Base-by-base conservation (phyloP, 2,797 vertebrate species). In the Phoebastria nigripes region DNA sequence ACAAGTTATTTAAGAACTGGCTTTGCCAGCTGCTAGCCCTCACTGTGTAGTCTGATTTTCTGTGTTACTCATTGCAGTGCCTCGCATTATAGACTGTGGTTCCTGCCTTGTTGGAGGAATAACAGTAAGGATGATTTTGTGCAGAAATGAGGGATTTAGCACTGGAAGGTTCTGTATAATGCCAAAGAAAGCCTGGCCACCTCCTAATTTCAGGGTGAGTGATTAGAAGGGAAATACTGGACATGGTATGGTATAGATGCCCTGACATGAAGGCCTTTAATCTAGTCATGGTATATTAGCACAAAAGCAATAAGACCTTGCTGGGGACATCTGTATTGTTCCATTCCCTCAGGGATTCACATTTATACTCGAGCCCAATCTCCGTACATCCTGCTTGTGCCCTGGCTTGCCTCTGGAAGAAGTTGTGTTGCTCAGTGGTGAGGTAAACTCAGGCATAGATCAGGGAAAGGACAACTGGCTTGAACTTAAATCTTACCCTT, bases 61-160 rank as follows among this genome's bases (percentile, higher is more conserved):
- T 86, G 18, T 79, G 41, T 54, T 85, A 15, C 51, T 74, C 71
- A 1, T 87, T 96, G 22, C 95, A 99, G 99, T 99, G 90, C 98
- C 99, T 15, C 96, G 59, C 13, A 84, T 97, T 59, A 93, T 99
- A 96, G 98, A 99, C 96, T 99, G 99, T 63, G 99, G 99, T 37
- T 98, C 95, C 87, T 99, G 99, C 95, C 98, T 99, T 72, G 94
- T 99, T 7, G 99, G 99, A 84, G 99, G 99, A 58, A 83, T 98
- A 19, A 99, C 98, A 97, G 93, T 98, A 73, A 96, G 93, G 2
- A 96, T 96, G 62, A 97, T 99, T 87, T 41, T 97, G 62, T 99
- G 99, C 96, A 98, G 93, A 93, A 99, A 99, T 55, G 97, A 98
- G 52, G 99, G 99, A 52, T 94, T 97, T 81, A 99, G 98, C 20